Evolutionary conservation across 2,797 vertebrate genomes (phyloP).

Genomic region (Bradypus variegatus): DNA sequence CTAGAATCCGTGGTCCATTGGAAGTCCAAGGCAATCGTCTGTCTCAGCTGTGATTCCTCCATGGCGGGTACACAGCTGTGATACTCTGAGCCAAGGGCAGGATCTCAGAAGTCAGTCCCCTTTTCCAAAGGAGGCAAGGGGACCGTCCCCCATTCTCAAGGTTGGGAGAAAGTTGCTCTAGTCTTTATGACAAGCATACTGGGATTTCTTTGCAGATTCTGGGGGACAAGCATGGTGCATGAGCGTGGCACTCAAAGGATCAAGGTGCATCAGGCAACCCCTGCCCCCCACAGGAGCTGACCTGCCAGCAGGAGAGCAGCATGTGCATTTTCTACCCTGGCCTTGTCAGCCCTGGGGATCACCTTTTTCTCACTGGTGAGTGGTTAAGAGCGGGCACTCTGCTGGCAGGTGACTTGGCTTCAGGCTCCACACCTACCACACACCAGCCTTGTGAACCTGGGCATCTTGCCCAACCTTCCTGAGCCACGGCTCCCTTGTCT

Average conservation of each 20-base stretch:
- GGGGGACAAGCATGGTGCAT: neutral
- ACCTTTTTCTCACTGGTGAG: neutral
- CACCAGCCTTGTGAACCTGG: neutral
- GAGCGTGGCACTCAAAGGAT: neutral
- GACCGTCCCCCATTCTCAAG: neutral
- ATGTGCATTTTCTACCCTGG: accelerated
- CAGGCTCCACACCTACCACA: neutral
- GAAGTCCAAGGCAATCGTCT: neutral
- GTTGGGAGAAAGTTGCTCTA: neutral
- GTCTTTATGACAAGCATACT: neutral
- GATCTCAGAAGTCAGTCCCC: neutral
- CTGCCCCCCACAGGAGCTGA: neutral
- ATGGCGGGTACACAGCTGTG: neutral
- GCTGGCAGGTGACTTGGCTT: neutral
- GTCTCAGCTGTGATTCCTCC: neutral
- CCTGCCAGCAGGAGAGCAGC: neutral
- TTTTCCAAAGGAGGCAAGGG: neutral
- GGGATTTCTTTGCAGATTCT: neutral
- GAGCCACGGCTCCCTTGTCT: neutral
- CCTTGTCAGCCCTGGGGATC: neutral
- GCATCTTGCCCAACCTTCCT: neutral
- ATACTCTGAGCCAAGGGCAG: neutral
- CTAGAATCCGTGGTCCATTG: neutral
- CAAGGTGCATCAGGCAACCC: neutral
- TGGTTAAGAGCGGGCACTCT: neutral